These are phyloP conservation scores for Aeoliscus strigatus DNA, from an alignment of 2,797 vertebrate genomes.

Conservation along the genomic window DNA sequence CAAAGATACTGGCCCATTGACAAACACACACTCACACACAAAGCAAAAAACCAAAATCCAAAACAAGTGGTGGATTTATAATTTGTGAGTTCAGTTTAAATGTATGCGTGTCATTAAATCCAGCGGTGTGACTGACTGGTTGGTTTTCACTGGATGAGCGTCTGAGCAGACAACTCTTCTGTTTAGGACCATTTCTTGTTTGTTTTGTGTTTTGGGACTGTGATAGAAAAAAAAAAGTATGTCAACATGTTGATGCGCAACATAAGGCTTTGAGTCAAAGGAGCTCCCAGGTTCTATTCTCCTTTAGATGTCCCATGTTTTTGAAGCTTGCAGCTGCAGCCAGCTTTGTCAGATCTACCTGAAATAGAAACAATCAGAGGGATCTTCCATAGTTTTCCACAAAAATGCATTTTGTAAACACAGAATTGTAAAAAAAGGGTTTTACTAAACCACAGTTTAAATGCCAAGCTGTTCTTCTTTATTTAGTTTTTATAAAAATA, in stretches of 20 bases:
- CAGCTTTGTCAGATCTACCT: conserved; percentile 23
- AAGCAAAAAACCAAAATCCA: too few species aligned
- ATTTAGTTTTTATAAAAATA: too few species aligned
- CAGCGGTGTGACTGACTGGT: neutral
- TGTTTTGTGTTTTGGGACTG: conserved; percentile 13
- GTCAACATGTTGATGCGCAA: conserved; percentile 39
- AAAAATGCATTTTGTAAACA: conserved; percentile 4
- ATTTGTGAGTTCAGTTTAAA: too few species aligned
- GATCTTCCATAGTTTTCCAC: conserved; percentile 1
- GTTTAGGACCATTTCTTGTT: conserved; percentile 10
- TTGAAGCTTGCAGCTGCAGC: conserved; percentile 20
- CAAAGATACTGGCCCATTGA: too few species aligned
- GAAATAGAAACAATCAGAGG: conserved; percentile 7
- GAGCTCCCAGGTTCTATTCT: conserved; percentile 36
- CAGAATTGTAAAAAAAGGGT: neutral
- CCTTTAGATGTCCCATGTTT: conserved; percentile 27
- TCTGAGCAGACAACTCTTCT: conserved; percentile 2
- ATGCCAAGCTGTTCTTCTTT: conserved; percentile 1
- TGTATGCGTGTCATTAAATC: too few species aligned
- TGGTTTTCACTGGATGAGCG: neutral
- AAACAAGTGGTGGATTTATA: too few species aligned
- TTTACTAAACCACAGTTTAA: neutral
- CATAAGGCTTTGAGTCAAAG: conserved; percentile 33
- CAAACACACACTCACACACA: too few species aligned
- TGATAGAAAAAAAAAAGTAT: conserved; percentile 21